Percentiles rank a stretch among this genome's conserved stretches.
These are phyloP conservation scores for Scomber scombrus DNA, from an alignment of 2,113 vertebrate genomes.

Conservation along the genomic window DNA sequence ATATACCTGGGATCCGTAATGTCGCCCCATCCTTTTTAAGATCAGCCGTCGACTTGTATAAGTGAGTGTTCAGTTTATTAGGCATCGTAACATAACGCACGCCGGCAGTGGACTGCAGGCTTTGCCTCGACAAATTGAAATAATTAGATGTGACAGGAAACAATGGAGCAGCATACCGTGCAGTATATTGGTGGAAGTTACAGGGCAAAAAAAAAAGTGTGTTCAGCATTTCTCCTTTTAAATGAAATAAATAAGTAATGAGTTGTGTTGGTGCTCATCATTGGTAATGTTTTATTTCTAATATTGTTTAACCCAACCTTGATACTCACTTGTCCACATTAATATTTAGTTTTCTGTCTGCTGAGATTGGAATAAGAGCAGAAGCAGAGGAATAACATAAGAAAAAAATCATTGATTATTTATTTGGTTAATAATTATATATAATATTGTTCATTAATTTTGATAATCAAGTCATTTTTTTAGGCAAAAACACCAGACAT, in stretches of 20 bases:
- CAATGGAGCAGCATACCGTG: not conserved
- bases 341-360: not conserved
- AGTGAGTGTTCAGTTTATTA: not conserved
- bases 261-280: not conserved
- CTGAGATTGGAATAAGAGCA: not conserved
- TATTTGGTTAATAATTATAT: too few species aligned
- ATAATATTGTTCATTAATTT: too few species aligned
- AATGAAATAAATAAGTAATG: not conserved
- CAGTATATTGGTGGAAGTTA: not conserved
- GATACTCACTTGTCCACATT: too few species aligned
- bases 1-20: not conserved
- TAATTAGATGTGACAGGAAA: conserved; percentile 31
- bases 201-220: not conserved
- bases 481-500: too few species aligned
- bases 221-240: not conserved
- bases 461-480: too few species aligned
- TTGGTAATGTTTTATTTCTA: not conserved
- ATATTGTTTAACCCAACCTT: not conserved
- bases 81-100: not conserved
- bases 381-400: too few species aligned
- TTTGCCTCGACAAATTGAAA: not conserved
- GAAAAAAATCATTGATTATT: not conserved
- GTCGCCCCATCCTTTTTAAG: not conserved
- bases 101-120: not conserved
- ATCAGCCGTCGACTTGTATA: not conserved